Base-by-base conservation (phyloP, 2,888 invertebrate genomes). In the Chloroclysta siterata region DNA sequence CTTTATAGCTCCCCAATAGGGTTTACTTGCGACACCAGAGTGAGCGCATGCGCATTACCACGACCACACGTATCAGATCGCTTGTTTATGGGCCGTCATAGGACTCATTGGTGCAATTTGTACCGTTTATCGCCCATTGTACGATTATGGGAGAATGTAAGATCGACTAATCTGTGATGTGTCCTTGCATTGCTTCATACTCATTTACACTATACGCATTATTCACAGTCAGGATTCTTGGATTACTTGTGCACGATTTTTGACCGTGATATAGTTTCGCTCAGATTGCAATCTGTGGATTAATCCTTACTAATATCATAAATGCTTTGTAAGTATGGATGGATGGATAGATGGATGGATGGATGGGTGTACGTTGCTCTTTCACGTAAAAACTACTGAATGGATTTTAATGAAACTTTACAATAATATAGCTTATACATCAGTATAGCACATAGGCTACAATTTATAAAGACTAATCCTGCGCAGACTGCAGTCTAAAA, bases 131-230 rank as follows among this genome's bases (percentile, higher is more conserved):
- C 47, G 60, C 4, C 44, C 44, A 57, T 65, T 60, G 60, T 57
- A 36, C 29, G 50, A 53, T 60, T 50, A 60, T 54, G 39, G 36
- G 64, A 48, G 60, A 57, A 65, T 50, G 60, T 50, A 6, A 47
- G 46, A 39, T 52, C 48, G 22, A 53, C 44, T 57, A 46, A 46
- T 53, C 33, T n/a, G 39, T 39, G 51, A 11, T 5, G 11, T 15
- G 60, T 57, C 65, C 65, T 65, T 50, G 65, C 65, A 60, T 65
- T 50, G 65, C 46, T 57, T 56, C 44, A 14, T 42, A 46, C 42
- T 44, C 56, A 53, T 55, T 58, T 58, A 59, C 60, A 33, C 59
- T 51, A 48, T 10, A 63, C 55, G 55, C 41, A 60, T 52, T 8
- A 46, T 22, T 42, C 8, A 13, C 48, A 50, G n/a, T 61, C 42